These are phyloP conservation scores for Microcebus griseorufus DNA, from an alignment of 2,113 vertebrate genomes.

Conservation along the genomic window DNA sequence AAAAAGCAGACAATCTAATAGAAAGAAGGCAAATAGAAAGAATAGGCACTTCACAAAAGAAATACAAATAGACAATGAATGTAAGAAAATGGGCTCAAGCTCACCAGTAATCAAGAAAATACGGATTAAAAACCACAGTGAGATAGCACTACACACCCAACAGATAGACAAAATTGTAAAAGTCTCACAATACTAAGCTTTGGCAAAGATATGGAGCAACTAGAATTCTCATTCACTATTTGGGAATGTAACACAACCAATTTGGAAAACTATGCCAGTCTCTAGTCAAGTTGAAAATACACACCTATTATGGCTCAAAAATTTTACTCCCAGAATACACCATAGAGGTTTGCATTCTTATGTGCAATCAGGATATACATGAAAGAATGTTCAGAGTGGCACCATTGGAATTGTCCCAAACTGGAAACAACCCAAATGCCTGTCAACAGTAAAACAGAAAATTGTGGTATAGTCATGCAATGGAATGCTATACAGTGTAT, in stretches of 20 bases:
- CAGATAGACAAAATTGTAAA: slow-evolving; percentile 9
- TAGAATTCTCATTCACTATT: slow-evolving; percentile 42
- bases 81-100: background rate
- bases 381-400: slow-evolving; percentile 1
- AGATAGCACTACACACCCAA: background rate
- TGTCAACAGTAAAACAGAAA: background rate
- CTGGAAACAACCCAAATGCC: background rate
- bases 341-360: slow-evolving; percentile 9
- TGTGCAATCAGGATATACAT: background rate
- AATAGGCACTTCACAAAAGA: background rate
- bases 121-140: slow-evolving; percentile 16
- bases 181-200: slow-evolving; percentile 33
- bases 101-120: slow-evolving; percentile 34
- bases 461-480: background rate
- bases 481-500: background rate
- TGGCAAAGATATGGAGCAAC: slow-evolving; percentile 19
- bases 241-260: slow-evolving; percentile 30
- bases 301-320: background rate
- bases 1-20: background rate
- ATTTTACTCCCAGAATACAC: slow-evolving; percentile 26
- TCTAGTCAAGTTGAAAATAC: slow-evolving; percentile 44
- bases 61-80: slow-evolving; percentile 3
- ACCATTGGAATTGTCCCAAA: background rate
- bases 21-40: background rate
- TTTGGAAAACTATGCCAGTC: slow-evolving; percentile 36